Percentiles rank a stretch among this genome's conserved stretches.
These are phyloP conservation scores for Diploptera punctata DNA, from an alignment of 2,888 invertebrate genomes.

Conservation along the genomic window DNA sequence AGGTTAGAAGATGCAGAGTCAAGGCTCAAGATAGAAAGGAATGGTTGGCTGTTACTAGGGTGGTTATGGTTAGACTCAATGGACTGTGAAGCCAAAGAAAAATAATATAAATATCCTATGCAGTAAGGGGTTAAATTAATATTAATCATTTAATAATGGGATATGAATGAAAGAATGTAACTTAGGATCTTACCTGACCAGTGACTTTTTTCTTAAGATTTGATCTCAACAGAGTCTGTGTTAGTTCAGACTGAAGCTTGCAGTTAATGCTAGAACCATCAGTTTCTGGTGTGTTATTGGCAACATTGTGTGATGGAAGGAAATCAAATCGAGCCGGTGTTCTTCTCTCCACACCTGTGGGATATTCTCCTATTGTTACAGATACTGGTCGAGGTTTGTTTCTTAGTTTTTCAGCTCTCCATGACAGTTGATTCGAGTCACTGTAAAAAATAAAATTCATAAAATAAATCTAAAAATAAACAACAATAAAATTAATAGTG, in stretches of 20 bases:
- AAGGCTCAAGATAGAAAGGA: too few species aligned
- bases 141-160: too few species aligned
- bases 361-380: slow-evolving; percentile 50
- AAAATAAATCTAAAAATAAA: too few species aligned
- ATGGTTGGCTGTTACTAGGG: too few species aligned
- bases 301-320: slow-evolving; percentile 15
- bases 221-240: slow-evolving; percentile 76
- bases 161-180: too few species aligned
- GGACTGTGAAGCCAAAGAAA: too few species aligned
- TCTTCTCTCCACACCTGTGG: slow-evolving; percentile 37
- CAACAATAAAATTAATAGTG: too few species aligned
- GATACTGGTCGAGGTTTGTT: slow-evolving; percentile 41
- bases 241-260: slow-evolving; percentile 72
- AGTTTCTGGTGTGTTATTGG: background rate
- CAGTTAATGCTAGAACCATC: slow-evolving; percentile 21
- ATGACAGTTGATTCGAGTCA: background rate
- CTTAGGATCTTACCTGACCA: slow-evolving; percentile 16
- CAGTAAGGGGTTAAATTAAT: too few species aligned
- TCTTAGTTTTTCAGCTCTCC: background rate
- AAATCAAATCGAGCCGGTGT: slow-evolving; percentile 39
- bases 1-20: too few species aligned
- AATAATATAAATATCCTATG: too few species aligned
- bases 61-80: too few species aligned
- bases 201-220: slow-evolving; percentile 61
- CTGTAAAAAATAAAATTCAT: background rate